Conservation (phyloP, 2,888 invertebrate species). For the Lasioglossum leucozonium region DNA sequence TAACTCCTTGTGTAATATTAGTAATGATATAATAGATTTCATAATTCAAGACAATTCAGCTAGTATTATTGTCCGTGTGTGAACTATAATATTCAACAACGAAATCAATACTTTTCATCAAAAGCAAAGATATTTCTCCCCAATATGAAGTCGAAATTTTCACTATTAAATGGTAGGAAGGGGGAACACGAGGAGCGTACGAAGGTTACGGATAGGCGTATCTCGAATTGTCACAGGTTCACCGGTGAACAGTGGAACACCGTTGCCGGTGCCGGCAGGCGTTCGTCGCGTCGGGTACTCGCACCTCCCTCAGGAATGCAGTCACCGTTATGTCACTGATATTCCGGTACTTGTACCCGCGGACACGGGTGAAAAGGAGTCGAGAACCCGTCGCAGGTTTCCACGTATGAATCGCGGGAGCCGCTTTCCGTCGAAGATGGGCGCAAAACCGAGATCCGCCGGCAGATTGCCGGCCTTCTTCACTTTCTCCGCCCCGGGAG, state of each 20-base stretch:
- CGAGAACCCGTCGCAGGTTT: conserved; percentile 29
- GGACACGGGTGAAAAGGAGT: conserved; percentile 38
- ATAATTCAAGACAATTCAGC: background rate
- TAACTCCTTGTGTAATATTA: background rate
- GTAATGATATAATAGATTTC: background rate
- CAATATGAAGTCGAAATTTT: background rate
- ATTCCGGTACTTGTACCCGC: conserved; percentile 51
- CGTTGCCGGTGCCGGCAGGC: background rate
- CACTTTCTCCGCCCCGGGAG: conserved; percentile 18
- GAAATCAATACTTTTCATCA: background rate
- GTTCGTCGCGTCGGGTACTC: conserved; percentile 12
- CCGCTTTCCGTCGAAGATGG: conserved; percentile 19
- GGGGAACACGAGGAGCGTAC: background rate
- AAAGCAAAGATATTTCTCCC: background rate
- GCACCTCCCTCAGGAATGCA: conserved; percentile 71
- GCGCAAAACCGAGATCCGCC: conserved; percentile 17
- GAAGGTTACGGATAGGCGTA: background rate
- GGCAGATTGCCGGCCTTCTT: conserved; percentile 20
- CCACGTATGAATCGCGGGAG: background rate
- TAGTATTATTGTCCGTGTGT: too few relatives aligned
- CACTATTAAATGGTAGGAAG: background rate
- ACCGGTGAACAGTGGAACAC: background rate
- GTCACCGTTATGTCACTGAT: conserved; percentile 78
- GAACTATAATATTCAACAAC: too few relatives aligned
- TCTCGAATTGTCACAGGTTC: background rate